These are phyloP conservation scores for Aurelia sp. DNA, from an alignment of 30 jellyfish, hydroid and myxozoan species.

Conservation along the genomic window DNA sequence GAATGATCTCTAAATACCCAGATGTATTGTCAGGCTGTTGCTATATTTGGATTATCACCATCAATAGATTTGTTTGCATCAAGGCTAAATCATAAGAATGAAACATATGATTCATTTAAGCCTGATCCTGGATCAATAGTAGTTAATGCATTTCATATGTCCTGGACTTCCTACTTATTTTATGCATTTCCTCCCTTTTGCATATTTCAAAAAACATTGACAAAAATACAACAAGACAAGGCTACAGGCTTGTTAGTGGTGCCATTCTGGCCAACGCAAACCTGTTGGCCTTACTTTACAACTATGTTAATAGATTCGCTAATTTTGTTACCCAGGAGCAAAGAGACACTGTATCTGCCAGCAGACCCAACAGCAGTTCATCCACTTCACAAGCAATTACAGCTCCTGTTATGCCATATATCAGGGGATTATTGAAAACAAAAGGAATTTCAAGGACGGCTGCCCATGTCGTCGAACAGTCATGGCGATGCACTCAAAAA, in stretches of 20 bases:
- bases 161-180: not conserved
- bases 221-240: constrained; percentile 42
- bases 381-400: constrained; percentile 8
- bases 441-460: constrained; percentile 9
- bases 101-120: too few species aligned
- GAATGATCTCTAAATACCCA: constrained; percentile 59
- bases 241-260: constrained; percentile 64
- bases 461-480: not conserved
- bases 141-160: too few species aligned
- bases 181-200: constrained; percentile 71
- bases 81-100: too few species aligned
- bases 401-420: constrained; percentile 44
- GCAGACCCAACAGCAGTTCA: constrained; percentile 20
- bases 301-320: constrained; percentile 22
- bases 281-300: constrained; percentile 59
- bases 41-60: too few species aligned
- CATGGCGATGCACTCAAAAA: constrained; percentile 40
- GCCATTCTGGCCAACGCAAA: constrained; percentile 78
- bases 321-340: constrained; percentile 4
- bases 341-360: constrained; percentile 16
- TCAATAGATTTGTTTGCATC: too few species aligned
- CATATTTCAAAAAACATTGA: constrained; percentile 29
- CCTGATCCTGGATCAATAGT: too few species aligned
- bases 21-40: constrained; percentile 11
- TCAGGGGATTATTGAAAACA: constrained; percentile 17